These are phyloP conservation scores for Xiphydria camelus DNA, from an alignment of 2,888 invertebrate genomes.

Conservation along the genomic window DNA sequence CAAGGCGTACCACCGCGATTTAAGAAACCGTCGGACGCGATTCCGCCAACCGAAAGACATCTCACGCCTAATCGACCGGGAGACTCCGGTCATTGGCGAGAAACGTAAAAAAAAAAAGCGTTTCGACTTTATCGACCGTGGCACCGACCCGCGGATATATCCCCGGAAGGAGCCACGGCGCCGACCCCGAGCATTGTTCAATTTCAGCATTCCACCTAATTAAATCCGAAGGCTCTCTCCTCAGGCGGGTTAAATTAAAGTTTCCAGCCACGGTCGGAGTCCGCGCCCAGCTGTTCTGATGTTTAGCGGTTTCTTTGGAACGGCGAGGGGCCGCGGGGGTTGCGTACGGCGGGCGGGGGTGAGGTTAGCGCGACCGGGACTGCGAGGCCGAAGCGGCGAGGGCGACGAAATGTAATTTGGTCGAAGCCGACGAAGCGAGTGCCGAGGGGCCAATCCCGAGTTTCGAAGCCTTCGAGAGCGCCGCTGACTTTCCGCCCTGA, in stretches of 20 bases:
- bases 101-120: too few relatives aligned
- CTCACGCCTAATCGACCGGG: too few relatives aligned
- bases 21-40: too few relatives aligned
- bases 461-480: constrained; percentile 6
- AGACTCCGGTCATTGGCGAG: too few relatives aligned
- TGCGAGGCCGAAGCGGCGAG: constrained; percentile 2
- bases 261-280: constrained; percentile 3
- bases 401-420: constrained; percentile 13
- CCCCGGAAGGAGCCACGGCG: too few relatives aligned
- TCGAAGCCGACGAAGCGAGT: constrained; percentile 8
- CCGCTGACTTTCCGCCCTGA: neutral
- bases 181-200: constrained; percentile 1
- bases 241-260: constrained; percentile 27
- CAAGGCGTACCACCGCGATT: too few relatives aligned
- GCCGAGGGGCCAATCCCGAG: constrained; percentile 12
- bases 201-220: constrained; percentile 26
- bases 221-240: constrained; percentile 27
- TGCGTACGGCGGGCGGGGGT: neutral
- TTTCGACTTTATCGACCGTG: too few relatives aligned
- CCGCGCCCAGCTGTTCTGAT: constrained; percentile 7
- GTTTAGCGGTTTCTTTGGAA: constrained; percentile 9
- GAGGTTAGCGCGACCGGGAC: neutral
- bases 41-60: too few relatives aligned
- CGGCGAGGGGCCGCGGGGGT: constrained; percentile 1
- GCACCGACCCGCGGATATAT: too few relatives aligned